Percentiles rank a stretch among this genome's conserved stretches.
phyloP scores from a whole-genome alignment of 2,797 vertebrate species.

The Syngnathus acus region DNA sequence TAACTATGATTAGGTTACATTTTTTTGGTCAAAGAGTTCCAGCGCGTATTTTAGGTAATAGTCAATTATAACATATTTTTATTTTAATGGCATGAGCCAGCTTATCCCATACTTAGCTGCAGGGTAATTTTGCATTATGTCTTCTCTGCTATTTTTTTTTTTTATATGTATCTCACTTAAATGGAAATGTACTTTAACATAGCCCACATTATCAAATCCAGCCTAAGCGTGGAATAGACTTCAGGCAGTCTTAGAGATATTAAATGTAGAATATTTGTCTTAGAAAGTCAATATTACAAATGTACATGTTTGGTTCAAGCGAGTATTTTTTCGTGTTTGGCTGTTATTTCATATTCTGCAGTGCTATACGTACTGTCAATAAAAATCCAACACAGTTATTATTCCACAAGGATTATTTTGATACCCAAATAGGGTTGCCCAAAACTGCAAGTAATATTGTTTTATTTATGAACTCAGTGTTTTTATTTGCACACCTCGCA shows the following conservation, averaged over 20 bases:
- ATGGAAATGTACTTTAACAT: constrained; percentile 14
- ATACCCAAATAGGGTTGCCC: neutral
- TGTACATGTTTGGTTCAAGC: constrained; percentile 4
- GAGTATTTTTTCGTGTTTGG: neutral
- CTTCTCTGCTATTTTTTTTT: constrained; percentile 6
- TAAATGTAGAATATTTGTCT: constrained; percentile 26
- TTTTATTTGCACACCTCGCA: neutral
- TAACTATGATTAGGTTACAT: constrained; percentile 22
- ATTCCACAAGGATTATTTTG: neutral
- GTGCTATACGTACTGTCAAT: neutral
- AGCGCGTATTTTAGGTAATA: constrained; percentile 30
- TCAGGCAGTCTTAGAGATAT: constrained; percentile 30
- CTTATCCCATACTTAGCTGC: constrained; percentile 16
- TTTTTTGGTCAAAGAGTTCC: constrained; percentile 38
- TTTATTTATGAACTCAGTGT: too few relatives aligned
- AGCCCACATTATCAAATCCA: constrained; percentile 11
- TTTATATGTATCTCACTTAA: constrained; percentile 8
- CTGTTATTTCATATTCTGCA: neutral
- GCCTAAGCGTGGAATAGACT: constrained; percentile 21
- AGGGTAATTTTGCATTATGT: constrained; percentile 10
- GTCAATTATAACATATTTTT: constrained; percentile 13
- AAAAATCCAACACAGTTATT: too few relatives aligned
- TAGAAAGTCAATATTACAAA: constrained; percentile 12
- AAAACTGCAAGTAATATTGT: too few relatives aligned
- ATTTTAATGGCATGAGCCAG: constrained; percentile 22